A percentile compares a stretch with the other conserved stretches of the same genome.
Evolutionary conservation across 2,113 vertebrate species (phyloP).

Genomic region (Aspidoscelis tigris): DNA sequence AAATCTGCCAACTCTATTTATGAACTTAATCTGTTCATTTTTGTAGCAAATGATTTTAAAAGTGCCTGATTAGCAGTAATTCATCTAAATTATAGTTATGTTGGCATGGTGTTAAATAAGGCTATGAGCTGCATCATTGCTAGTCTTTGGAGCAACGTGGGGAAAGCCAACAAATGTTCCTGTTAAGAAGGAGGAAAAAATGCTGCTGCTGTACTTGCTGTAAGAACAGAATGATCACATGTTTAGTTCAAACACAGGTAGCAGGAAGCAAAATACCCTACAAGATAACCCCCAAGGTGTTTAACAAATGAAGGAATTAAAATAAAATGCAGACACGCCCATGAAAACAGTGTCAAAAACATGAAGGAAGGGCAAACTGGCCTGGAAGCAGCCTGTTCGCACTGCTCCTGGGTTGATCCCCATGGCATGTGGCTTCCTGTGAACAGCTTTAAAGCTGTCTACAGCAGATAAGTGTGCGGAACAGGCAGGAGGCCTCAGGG

Average conservation of each 20-base stretch:
- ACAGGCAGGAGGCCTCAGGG: too few relatives aligned
- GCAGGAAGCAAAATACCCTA: neutral
- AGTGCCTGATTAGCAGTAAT: neutral
- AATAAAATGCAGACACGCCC: neutral
- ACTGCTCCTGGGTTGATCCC: too few relatives aligned
- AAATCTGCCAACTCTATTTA: constrained; percentile 13
- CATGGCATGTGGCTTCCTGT: too few relatives aligned
- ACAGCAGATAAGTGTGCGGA: too few relatives aligned
- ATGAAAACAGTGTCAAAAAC: neutral
- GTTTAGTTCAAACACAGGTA: neutral
- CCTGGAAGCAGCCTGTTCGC: too few relatives aligned
- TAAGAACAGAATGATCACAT: neutral
- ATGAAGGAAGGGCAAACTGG: too few relatives aligned
- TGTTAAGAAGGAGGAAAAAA: too few relatives aligned
- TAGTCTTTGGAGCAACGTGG: neutral
- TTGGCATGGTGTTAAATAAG: constrained; percentile 10
- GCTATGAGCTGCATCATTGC: neutral
- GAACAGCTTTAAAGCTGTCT: too few relatives aligned
- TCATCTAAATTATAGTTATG: constrained; percentile 11
- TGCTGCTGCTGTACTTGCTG: neutral
- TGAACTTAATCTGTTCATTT: constrained; percentile 18
- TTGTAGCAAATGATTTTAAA: constrained; percentile 5
- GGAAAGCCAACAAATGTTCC: neutral
- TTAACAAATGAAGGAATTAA: neutral
- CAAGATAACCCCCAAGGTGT: neutral